Conservation (phyloP, 2,888 invertebrate genomes). For the Vesta saturnalis region DNA sequence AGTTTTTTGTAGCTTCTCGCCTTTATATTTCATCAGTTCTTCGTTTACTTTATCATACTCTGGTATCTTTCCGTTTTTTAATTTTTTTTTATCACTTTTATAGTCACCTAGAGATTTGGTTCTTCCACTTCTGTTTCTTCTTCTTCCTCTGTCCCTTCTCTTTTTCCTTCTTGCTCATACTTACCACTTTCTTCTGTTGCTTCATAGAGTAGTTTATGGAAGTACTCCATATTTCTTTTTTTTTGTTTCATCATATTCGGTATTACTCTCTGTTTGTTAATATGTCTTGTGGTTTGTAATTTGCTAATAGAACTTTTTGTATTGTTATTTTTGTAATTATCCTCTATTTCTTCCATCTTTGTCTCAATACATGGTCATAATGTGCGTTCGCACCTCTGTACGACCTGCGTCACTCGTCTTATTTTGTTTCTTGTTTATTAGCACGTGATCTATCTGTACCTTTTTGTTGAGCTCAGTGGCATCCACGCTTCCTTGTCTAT, state of each 20-base stretch:
- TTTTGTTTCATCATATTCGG: too few species aligned
- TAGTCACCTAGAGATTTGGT: not conserved
- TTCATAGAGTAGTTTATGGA: too few species aligned
- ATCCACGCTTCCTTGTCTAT: not conserved
- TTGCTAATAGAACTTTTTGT: not conserved
- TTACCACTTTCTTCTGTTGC: not conserved
- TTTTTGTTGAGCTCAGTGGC: not conserved
- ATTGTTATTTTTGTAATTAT: not conserved
- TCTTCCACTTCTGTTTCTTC: not conserved
- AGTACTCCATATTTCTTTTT: not conserved
- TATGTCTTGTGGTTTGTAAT: not conserved
- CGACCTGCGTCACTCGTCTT: not conserved
- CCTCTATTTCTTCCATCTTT: not conserved
- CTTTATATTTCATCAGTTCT: not conserved
- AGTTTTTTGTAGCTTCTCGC: not conserved
- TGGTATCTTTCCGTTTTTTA: not conserved
- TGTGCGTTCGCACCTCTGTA: not conserved
- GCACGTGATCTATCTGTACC: too few species aligned
- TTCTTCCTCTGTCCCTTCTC: not conserved
- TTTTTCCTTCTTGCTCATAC: not conserved
- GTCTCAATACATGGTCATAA: not conserved
- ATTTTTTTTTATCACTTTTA: not conserved
- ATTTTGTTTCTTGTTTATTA: too few species aligned
- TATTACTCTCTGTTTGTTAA: not conserved
- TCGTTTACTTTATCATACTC: not conserved